Evolutionary conservation across 2,113 vertebrate species (phyloP), one percentile per base, ranked within the genome.

Genomic region (Aspidoscelis tigris): DNA sequence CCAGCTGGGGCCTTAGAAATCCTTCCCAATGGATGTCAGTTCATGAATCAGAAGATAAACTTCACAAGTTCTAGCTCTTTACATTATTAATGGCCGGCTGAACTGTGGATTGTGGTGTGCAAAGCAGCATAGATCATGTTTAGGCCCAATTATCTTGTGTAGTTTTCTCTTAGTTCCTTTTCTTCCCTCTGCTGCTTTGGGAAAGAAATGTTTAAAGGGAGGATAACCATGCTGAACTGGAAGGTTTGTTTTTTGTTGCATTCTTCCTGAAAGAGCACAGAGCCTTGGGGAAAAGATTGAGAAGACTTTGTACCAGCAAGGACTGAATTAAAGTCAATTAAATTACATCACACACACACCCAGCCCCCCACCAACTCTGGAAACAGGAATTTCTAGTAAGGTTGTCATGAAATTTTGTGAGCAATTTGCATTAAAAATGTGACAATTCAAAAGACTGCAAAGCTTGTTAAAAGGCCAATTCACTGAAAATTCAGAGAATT

Each of bases 111-210:
- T 89, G 86, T 43, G 76, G 33, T 87, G 66, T 80, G 89, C 75
- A 47, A 73, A 87, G 82, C 70, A 69, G 10, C 81, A 53, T 53
- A 83, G 77, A 73, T 89, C 82, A 26, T 1, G 0, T 18, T 84
- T 82, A 78, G 24, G 89, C 88, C 80, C 86, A 86, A 76, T 93
- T 92, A 87, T 91, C 88, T 92, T 69, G 83, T 88, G 68, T 44
- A 66, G 85, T 76, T 41, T 88, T 81, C 87, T 61, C 33, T 69
- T 24, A 76, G 41, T 86, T 83, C 53, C 75, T n/a, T 33, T n/a
- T 70, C 80, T 87, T 43, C 50, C 24, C 24, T 41, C 68, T 9
- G 41, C 24, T 33, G 6, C 55, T 85, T 50, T 7, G 69, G 87
- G 70, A 86, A 80, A 82, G 47, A 61, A 80, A 74, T 78, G 89